Evolutionary conservation across 2,113 vertebrate genomes (phyloP).

Genomic region (Speoplatyrhinus poulsoni): DNA sequence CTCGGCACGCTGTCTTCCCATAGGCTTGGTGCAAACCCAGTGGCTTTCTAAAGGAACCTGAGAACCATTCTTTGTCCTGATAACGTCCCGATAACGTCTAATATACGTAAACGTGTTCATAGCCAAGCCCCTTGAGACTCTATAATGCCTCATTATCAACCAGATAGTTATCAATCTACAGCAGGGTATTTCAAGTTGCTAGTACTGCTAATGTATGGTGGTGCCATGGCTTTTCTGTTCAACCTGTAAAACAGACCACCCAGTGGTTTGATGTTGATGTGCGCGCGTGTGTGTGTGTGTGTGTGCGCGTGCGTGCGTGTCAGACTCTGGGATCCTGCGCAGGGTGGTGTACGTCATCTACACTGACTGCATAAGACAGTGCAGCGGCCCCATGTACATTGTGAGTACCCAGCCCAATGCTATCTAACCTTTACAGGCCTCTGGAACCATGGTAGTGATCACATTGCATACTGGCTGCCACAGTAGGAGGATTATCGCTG

Average conservation of each 20-base stretch:
- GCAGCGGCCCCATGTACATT: constrained; percentile 95
- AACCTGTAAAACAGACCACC: too few relatives aligned
- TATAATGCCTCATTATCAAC: too few relatives aligned
- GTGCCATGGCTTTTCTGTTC: not conserved
- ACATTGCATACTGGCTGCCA: not conserved
- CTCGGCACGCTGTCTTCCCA: too few relatives aligned
- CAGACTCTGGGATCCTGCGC: constrained; percentile 87
- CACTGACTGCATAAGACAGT: constrained; percentile 92
- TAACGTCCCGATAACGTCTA: too few relatives aligned
- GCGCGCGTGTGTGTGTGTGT: constrained; percentile 4
- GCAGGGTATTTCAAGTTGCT: too few relatives aligned
- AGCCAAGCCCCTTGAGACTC: too few relatives aligned
- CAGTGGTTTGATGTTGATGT: not conserved
- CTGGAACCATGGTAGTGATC: too few relatives aligned
- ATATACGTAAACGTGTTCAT: too few relatives aligned
- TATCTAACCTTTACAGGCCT: too few relatives aligned
- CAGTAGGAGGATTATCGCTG: not conserved
- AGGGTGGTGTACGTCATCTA: constrained; percentile 88
- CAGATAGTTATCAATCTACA: too few relatives aligned
- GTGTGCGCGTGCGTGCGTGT: constrained; percentile 10
- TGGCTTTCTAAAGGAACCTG: too few relatives aligned
- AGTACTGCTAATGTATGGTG: not conserved
- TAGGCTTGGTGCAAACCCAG: not conserved
- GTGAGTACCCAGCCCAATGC: constrained; percentile 73
- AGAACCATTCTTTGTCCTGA: too few relatives aligned